Evolutionary conservation across 2,888 invertebrate genomes (phyloP), one percentile per base, ranked within the genome.

Genomic region (Hyposoter didymator): DNA sequence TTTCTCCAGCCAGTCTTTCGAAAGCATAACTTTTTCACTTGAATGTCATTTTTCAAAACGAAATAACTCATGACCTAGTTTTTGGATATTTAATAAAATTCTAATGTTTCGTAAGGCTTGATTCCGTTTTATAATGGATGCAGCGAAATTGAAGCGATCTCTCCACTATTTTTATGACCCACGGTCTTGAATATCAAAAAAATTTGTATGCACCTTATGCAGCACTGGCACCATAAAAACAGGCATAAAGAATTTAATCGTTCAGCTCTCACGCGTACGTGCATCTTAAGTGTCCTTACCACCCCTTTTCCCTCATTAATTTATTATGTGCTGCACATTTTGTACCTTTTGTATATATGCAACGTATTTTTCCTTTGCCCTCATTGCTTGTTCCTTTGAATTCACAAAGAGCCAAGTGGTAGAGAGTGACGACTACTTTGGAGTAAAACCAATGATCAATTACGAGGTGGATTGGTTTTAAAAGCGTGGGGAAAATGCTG

Each of bases 191-290:
- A 47, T 55, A 39, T 78, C 64, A 87, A 86, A 66, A 76, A 81
- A 78, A 74, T 39, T 52, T 64, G 49, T 75, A 49, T 55, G 72
- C 35, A 35, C 72, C 52, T 82, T 76, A 76, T 85, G 85, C 70
- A 73, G 17, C 78, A 45, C 70, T 64, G 82, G 80, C 75, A 84
- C 86, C 67, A 87, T 91, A 91, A 91, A 88, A 79, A 90, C 90
- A 89, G 87, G 85, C 88, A 88, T 90, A 91, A 91, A 91, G 88
- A 90, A 90, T 90, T 90, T 89, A 91, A 90, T 88, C 89, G 85
- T 73, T 80, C 80, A 86, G 82, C 80, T 75, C 84, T 87, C 85
- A 81, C 82, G 45, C 86, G 87, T 85, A 87, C 49, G 74, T 72
- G 52, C 82, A 72, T 62, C 62, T 69, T 78, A 67, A 52, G 45